Evolutionary conservation across 2,888 invertebrate genomes (phyloP).

Genomic region (Melieria picta): DNA sequence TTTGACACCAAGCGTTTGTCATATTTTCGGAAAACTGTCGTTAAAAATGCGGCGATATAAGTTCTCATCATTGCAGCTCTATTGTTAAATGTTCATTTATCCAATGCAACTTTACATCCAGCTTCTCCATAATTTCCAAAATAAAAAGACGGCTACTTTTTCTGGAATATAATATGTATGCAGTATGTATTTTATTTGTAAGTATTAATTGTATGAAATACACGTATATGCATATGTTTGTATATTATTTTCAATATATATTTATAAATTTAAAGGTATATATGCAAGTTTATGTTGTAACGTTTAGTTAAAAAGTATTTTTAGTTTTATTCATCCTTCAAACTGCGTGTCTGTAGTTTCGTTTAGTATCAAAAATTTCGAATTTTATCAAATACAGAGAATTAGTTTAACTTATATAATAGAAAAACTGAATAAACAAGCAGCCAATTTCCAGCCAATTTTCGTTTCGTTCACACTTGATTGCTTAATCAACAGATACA

Average conservation of each 20-base stretch:
- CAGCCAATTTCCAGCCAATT: constrained; percentile 19
- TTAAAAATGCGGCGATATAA: no score
- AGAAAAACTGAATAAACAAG: not conserved
- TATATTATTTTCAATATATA: constrained; percentile 6
- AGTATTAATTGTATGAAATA: constrained; percentile 16
- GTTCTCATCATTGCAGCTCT: no score
- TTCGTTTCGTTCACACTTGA: not conserved
- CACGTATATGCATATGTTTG: constrained; percentile 15
- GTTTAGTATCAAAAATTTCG: not conserved
- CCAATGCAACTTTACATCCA: no score
- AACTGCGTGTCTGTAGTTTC: constrained; percentile 10
- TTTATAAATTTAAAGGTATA: constrained; percentile 25
- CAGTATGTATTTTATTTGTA: constrained; percentile 26
- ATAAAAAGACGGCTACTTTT: constrained; percentile 5
- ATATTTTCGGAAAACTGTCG: no score
- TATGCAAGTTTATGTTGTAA: constrained; percentile 25
- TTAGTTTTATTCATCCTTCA: constrained; percentile 11
- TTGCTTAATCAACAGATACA: not conserved
- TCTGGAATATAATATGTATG: constrained; percentile 24
- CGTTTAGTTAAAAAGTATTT: constrained; percentile 19
- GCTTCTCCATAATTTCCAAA: not conserved
- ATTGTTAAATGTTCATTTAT: no score
- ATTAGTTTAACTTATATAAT: not conserved
- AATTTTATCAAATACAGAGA: not conserved
- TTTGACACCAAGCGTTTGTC: no score